Percentiles rank a stretch among this genome's conserved stretches.
Conservation (phyloP, 2,113 vertebrate species). For the Toxostoma redivivum region DNA sequence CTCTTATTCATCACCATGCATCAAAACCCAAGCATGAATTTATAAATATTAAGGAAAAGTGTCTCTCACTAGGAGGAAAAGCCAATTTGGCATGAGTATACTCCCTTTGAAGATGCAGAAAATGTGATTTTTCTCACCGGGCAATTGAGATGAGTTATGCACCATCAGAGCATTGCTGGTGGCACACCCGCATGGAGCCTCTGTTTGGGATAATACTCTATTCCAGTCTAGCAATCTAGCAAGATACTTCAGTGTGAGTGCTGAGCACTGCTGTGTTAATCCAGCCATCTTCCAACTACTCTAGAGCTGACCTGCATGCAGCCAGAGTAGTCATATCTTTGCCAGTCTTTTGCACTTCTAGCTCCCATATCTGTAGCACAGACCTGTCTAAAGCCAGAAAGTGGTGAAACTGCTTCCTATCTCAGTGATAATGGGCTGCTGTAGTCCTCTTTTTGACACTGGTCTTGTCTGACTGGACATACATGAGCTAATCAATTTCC, state of each 20-base stretch:
- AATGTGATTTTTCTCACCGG: neutral
- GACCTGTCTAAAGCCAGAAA: neutral
- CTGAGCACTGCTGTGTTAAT: accelerated
- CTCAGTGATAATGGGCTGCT: neutral
- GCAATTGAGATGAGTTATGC: neutral
- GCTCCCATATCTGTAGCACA: neutral
- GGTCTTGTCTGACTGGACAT: neutral
- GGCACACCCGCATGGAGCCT: neutral
- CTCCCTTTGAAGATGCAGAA: neutral
- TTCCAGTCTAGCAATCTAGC: no score
- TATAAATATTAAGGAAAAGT: neutral
- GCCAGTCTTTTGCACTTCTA: neutral
- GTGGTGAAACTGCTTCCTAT: neutral
- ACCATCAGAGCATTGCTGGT: neutral
- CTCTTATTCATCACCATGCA: neutral
- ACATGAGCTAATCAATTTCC: neutral
- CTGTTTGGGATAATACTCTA: neutral
- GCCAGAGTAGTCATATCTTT: neutral
- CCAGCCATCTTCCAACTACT: neutral
- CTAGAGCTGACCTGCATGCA: neutral
- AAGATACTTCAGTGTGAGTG: accelerated
- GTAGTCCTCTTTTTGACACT: neutral
- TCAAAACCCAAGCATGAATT: neutral
- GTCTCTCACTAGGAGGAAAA: neutral
- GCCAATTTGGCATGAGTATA: neutral